These are phyloP conservation scores for Ondatra zibethicus DNA, from an alignment of 2,113 vertebrate genomes.

Conservation along the genomic window DNA sequence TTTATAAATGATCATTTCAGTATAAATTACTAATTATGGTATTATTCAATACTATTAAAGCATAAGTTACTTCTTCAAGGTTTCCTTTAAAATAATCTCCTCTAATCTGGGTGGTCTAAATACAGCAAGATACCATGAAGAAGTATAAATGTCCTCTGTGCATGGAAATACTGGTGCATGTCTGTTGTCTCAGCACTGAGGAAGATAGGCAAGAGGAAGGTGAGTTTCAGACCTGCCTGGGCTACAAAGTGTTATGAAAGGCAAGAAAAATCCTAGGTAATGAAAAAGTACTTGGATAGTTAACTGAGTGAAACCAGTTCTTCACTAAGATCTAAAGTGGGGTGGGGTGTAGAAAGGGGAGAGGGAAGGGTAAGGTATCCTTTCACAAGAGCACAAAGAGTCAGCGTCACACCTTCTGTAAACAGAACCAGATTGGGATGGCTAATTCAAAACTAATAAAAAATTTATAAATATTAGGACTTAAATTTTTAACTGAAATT, in stretches of 20 bases:
- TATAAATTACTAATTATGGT: neutral
- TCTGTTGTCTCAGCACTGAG: neutral
- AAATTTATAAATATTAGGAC: neutral
- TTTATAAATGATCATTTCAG: neutral
- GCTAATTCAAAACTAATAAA: slow-evolving; percentile 1
- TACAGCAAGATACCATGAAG: neutral
- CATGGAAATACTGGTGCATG: fast-evolving
- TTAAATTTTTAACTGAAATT: neutral
- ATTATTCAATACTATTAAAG: neutral
- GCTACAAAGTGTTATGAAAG: neutral
- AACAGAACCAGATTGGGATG: neutral
- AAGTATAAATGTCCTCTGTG: neutral
- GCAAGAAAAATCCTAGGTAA: neutral
- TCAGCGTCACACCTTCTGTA: too few species aligned
- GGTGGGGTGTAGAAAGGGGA: too few species aligned
- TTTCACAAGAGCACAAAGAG: neutral
- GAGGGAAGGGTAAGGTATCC: neutral
- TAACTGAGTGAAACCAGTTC: neutral
- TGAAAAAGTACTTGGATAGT: neutral
- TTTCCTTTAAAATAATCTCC: neutral
- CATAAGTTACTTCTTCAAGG: neutral
- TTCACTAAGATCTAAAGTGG: neutral
- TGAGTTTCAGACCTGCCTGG: neutral
- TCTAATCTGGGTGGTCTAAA: neutral
- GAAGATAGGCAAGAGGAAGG: neutral